Conservation (phyloP, 2,113 vertebrate species). For the Neodon shergylaensis region DNA sequence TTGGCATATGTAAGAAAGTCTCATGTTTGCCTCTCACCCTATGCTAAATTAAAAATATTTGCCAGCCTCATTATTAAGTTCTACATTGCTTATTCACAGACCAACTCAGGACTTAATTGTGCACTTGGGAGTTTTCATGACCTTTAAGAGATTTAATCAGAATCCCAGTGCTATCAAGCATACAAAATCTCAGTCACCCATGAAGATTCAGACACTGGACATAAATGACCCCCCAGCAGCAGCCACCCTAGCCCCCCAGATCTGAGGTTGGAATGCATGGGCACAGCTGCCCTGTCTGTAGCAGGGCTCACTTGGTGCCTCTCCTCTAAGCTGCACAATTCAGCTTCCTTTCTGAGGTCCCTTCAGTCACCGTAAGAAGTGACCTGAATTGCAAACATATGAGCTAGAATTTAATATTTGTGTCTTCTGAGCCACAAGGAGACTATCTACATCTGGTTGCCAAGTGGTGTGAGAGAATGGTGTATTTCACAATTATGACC, state of each 20-base stretch:
- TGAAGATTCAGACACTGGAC: not conserved
- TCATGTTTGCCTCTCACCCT: not conserved
- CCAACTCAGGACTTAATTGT: not conserved
- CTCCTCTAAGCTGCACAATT: not conserved
- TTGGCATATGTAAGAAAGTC: not conserved
- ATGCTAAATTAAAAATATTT: constrained; percentile 29
- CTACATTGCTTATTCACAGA: not conserved
- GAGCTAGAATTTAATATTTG: not conserved
- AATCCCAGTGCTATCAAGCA: no score
- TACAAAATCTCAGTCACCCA: not conserved
- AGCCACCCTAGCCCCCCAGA: not conserved
- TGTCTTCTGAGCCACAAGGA: not conserved
- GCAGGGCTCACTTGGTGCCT: not conserved
- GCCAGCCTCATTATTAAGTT: constrained; percentile 1
- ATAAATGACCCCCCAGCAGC: not conserved
- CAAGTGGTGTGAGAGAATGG: not conserved
- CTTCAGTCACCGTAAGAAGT: not conserved
- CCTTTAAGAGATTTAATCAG: not conserved
- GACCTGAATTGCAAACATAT: not conserved
- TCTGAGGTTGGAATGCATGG: accelerated
- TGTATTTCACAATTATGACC: not conserved
- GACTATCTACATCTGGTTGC: not conserved
- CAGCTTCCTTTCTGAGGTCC: not conserved
- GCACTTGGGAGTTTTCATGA: constrained; percentile 15
- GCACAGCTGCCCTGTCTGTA: accelerated